These are phyloP conservation scores for Scleropages formosus DNA, from an alignment of 2,797 vertebrate genomes.

Conservation along the genomic window DNA sequence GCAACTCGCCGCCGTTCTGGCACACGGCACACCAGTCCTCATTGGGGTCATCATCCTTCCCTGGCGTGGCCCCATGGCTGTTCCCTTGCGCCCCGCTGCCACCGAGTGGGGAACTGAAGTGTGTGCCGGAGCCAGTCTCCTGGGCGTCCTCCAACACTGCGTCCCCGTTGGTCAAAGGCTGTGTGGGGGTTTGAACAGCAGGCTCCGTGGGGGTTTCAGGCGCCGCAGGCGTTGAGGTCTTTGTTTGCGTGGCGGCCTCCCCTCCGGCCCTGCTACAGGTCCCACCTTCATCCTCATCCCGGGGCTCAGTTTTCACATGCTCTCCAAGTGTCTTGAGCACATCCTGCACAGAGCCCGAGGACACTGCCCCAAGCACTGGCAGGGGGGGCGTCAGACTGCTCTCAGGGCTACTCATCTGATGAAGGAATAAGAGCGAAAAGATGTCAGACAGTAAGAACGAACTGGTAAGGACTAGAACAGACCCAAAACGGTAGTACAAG, in stretches of 20 bases:
- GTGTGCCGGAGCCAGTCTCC: slow-evolving; percentile 42
- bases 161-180: slow-evolving; percentile 80
- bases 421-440: no score
- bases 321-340: slow-evolving; percentile 79
- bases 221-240: background rate
- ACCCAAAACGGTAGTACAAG: no score
- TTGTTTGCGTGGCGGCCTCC: slow-evolving; percentile 34
- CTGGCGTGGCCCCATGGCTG: slow-evolving; percentile 48
- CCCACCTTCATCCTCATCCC: slow-evolving; percentile 69
- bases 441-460: no score
- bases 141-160: slow-evolving; percentile 58
- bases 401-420: slow-evolving; percentile 92
- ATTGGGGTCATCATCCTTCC: slow-evolving; percentile 93
- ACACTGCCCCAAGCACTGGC: slow-evolving; percentile 64
- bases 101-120: slow-evolving; percentile 63
- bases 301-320: slow-evolving; percentile 83
- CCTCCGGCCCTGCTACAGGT: slow-evolving; percentile 60
- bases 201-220: slow-evolving; percentile 47
- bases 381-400: slow-evolving; percentile 82
- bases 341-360: slow-evolving; percentile 77
- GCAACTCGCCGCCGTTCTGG: slow-evolving; percentile 91
- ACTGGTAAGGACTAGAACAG: background rate
- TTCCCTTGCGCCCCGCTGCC: slow-evolving; percentile 35
- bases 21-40: slow-evolving; percentile 99
- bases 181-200: slow-evolving; percentile 48